phyloP scores from a whole-genome alignment of 2,888 invertebrate species.

The Steinernema carpocapsae region DNA sequence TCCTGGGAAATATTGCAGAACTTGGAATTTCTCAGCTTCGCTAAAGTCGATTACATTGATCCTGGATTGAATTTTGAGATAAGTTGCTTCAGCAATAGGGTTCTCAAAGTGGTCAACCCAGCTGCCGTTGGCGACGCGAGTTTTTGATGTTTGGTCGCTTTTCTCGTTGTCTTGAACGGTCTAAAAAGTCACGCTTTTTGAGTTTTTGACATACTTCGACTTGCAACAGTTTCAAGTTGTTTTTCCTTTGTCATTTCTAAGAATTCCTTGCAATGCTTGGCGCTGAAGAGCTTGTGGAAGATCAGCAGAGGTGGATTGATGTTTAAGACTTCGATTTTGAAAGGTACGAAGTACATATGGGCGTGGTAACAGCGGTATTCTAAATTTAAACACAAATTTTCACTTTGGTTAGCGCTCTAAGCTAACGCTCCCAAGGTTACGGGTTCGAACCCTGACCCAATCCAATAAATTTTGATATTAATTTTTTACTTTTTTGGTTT shows the following conservation, averaged over 20 bases:
- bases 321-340: constrained; percentile 47
- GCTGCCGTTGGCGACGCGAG: constrained; percentile 42
- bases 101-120: constrained; percentile 40
- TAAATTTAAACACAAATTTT: background rate
- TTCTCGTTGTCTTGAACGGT: background rate
- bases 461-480: too few relatives aligned
- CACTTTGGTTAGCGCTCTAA: too few relatives aligned
- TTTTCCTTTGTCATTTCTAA: background rate
- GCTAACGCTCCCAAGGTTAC: too few relatives aligned
- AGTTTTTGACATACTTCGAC: background rate
- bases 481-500: too few relatives aligned
- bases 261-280: background rate
- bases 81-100: constrained; percentile 26
- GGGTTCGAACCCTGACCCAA: too few relatives aligned
- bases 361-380: constrained; percentile 38
- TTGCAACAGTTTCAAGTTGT: background rate
- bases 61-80: constrained; percentile 37
- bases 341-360: constrained; percentile 36
- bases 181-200: background rate
- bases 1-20: constrained; percentile 50
- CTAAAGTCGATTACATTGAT: constrained; percentile 44
- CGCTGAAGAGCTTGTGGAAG: constrained; percentile 42
- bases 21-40: constrained; percentile 44
- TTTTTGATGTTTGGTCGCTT: background rate
- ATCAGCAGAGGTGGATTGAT: constrained; percentile 45